These are phyloP conservation scores for Melanargia galathea DNA, from an alignment of 2,888 invertebrate species.

Conservation along the genomic window DNA sequence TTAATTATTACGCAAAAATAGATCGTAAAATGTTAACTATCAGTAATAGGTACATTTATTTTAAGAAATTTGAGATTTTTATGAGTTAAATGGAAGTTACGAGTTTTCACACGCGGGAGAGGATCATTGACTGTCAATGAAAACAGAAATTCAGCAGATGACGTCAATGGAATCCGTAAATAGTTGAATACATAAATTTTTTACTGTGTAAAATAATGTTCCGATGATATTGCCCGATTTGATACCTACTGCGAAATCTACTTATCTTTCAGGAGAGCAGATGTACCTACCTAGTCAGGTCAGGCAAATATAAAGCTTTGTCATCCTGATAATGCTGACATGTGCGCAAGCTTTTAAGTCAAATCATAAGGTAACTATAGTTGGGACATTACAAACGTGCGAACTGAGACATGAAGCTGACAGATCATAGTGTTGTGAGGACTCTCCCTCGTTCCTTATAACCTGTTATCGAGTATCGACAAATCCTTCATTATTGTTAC, in stretches of 20 bases:
- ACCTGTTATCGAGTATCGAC: too few species aligned
- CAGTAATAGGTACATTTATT: background rate
- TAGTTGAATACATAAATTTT: constrained; percentile 24
- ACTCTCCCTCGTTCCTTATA: too few species aligned
- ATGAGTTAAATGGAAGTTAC: constrained; percentile 22
- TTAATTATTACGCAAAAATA: background rate
- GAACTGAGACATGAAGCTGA: too few species aligned
- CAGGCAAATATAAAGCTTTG: background rate
- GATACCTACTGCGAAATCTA: constrained; percentile 2
- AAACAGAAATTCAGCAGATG: constrained; percentile 27
- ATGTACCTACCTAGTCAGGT: background rate
- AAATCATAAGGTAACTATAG: too few species aligned
- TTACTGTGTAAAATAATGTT: constrained; percentile 8
- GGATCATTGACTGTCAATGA: constrained; percentile 37
- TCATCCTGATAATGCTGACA: too few species aligned
- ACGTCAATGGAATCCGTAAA: constrained; percentile 33
- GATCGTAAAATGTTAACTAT: background rate
- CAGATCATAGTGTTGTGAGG: too few species aligned
- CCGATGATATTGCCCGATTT: background rate
- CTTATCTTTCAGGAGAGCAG: background rate
- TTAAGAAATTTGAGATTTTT: background rate
- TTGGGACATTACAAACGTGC: too few species aligned
- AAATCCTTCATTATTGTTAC: too few species aligned
- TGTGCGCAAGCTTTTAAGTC: too few species aligned
- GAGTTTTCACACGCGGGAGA: constrained; percentile 24